Conservation (phyloP, 2,797 vertebrate species). For the Rachycentron canadum region DNA sequence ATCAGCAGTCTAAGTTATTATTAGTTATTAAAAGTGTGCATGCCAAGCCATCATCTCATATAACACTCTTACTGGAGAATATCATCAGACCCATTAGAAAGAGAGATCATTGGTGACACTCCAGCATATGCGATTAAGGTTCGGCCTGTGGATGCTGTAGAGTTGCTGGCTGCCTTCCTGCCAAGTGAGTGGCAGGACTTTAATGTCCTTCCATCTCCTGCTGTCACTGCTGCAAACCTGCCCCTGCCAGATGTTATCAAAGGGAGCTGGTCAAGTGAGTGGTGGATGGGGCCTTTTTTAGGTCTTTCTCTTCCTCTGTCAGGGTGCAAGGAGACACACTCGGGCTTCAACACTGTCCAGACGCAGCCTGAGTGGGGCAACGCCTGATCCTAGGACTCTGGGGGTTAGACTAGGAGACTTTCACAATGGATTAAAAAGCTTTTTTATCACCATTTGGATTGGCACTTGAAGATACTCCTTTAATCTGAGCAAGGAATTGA, state of each 20-base stretch:
- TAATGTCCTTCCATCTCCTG: slow-evolving; percentile 81
- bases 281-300: slow-evolving; percentile 77
- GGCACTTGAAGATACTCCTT: slow-evolving; percentile 82
- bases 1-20: slow-evolving; percentile 28
- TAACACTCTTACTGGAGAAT: slow-evolving; percentile 50
- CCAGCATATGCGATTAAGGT: slow-evolving; percentile 46
- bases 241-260: slow-evolving; percentile 84
- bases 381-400: slow-evolving; percentile 71
- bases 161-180: slow-evolving; percentile 46
- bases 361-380: slow-evolving; percentile 76
- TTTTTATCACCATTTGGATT: slow-evolving; percentile 84
- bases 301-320: slow-evolving; percentile 69
- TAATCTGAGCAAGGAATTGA: slow-evolving; percentile 79
- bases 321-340: slow-evolving; percentile 79
- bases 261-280: slow-evolving; percentile 82
- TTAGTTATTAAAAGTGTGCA: slow-evolving; percentile 49
- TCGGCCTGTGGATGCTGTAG: slow-evolving; percentile 58
- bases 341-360: slow-evolving; percentile 85
- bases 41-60: slow-evolving; percentile 49
- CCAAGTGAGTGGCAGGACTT: slow-evolving; percentile 80
- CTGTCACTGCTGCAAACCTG: slow-evolving; percentile 75
- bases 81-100: slow-evolving; percentile 64
- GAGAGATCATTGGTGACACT: slow-evolving; percentile 72
- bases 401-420: slow-evolving; percentile 68
- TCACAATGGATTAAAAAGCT: slow-evolving; percentile 86